Base-by-base conservation (phyloP, 1,140 invertebrate genomes). In the Brachionus manjavacas region DNA sequence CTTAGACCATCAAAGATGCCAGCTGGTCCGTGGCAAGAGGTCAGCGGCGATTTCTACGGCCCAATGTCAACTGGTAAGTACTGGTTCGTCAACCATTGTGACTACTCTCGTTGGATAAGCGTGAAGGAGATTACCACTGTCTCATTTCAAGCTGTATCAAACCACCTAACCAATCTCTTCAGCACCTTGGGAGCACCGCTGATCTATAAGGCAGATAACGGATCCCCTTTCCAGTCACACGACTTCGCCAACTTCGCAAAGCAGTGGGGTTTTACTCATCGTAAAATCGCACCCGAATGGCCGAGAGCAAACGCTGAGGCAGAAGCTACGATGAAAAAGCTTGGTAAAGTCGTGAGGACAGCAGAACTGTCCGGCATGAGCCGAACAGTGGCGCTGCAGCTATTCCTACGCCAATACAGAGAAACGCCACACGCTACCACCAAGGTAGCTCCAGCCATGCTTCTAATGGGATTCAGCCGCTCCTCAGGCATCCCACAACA, bases 131-230 rank as follows among this genome's bases (percentile, higher is more conserved):
- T 52, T 3, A 52, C 46, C n/a, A 52, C 46, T 14, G 14, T 52
- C n/a, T 52, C 46, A 52, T 52, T 52, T 52, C 46, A 52, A 52
- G 46, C n/a, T 52, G 46, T 52, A 52, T 1, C 46, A 52, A 52
- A 52, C 12, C 46, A 52, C 70, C 83, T 55, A 86, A 12, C 14
- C 80, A 25, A 46, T 8, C 85, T 85, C 9, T 86, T 86, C 72
- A 80, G 85, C 8, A 85, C 39, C 23, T 78, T 84, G 70, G 85
- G 85, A 39, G 55, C 66, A 28, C 86, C 85, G 25, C 46, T 41
- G 52, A 85, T 23, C 16, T 14, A 86, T n/a, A 68, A 84, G 80
- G 84, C 31, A 31, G 85, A 86, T 52, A 86, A 85, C 83, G 85
- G 85, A 16, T 81, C 85, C 9, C 83, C 20, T 1, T 31, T 23